A percentile compares a stretch with the other conserved stretches of the same genome.
phyloP scores from a whole-genome alignment of 1,140 invertebrate species.

The Trigoniulus corallinus region DNA sequence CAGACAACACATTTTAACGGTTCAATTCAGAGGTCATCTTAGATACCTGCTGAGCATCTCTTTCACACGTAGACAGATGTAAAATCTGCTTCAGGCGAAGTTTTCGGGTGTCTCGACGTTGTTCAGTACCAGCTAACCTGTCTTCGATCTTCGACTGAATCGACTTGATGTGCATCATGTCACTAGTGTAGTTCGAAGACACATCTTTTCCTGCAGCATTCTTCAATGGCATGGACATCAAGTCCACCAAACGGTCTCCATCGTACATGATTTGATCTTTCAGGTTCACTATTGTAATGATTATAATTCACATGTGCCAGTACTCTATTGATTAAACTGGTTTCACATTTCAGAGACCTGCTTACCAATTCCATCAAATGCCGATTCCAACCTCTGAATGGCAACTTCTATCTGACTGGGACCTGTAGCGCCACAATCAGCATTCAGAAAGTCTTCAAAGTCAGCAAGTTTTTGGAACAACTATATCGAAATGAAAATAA shows the following conservation, averaged over 20 bases:
- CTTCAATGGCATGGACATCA: slow-evolving; percentile 60
- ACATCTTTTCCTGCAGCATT: slow-evolving; percentile 56
- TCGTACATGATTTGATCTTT: slow-evolving; percentile 30
- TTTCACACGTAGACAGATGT: slow-evolving; percentile 53
- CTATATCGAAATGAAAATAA: too few relatives aligned
- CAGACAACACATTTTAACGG: slow-evolving; percentile 5
- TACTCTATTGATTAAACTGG: too few relatives aligned
- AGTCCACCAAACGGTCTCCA: slow-evolving; percentile 58
- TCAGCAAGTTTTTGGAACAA: too few relatives aligned
- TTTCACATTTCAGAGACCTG: too few relatives aligned
- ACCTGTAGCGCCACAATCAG: too few relatives aligned
- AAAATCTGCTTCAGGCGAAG: slow-evolving; percentile 51
- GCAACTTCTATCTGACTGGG: too few relatives aligned
- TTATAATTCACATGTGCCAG: too few relatives aligned
- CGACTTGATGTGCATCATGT: slow-evolving; percentile 50
- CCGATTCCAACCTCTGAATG: too few relatives aligned
- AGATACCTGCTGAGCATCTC: slow-evolving; percentile 45
- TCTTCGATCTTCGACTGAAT: slow-evolving; percentile 36
- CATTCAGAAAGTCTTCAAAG: too few relatives aligned
- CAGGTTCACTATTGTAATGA: too few relatives aligned
- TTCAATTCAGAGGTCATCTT: too few relatives aligned
- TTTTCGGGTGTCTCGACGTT: slow-evolving; percentile 40
- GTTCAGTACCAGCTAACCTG: slow-evolving; percentile 24
- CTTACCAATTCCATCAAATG: too few relatives aligned
- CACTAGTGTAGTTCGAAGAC: slow-evolving; percentile 47